Base-by-base conservation (phyloP, 2,888 invertebrate species). In the Alloplasta piceator region DNA sequence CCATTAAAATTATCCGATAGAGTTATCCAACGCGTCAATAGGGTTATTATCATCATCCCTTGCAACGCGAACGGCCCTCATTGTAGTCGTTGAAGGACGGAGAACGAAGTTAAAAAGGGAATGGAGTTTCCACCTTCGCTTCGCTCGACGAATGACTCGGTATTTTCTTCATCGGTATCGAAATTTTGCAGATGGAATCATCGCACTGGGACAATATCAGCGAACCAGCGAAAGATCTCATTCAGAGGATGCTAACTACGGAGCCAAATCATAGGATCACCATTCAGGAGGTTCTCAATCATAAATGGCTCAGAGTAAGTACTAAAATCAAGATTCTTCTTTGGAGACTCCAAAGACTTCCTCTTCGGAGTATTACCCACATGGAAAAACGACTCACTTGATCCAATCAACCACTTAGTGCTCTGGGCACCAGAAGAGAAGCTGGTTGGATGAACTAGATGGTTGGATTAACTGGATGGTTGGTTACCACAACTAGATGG, bases 281-380 rank as follows among this genome's bases (percentile, higher is more conserved):
- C 78, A 98, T 99, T 90, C 97, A 98, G 91, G 98, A 99, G 92
- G 98, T 98, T 80, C 95, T 99, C 80, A 96, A 97, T 91, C 99
- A 99, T 93, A 96, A 97, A 86, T 99, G 99, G 99, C 96, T 99
- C 90, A 95, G 97, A 94, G 98, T 98, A 93, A 93, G 94, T 92
- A 0, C 4, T 6, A 55, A 36, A 66, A 50, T 58, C 41, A 26
- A 9, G n/a, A 70, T 63, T 70, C n/a, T n/a, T n/a, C n/a, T n/a
- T n/a, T n/a, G n/a, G n/a, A n/a, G n/a, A n/a, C n/a, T n/a, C n/a
- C n/a, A n/a, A n/a, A n/a, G n/a, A n/a, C n/a, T n/a, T n/a, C n/a
- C n/a, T n/a, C n/a, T n/a, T n/a, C n/a, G n/a, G n/a, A n/a, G n/a
- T n/a, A n/a, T n/a, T n/a, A n/a, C n/a, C n/a, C n/a, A n/a, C n/a